Base-by-base conservation (phyloP, 2,113 vertebrate genomes). In the Pluvianellus socialis region DNA sequence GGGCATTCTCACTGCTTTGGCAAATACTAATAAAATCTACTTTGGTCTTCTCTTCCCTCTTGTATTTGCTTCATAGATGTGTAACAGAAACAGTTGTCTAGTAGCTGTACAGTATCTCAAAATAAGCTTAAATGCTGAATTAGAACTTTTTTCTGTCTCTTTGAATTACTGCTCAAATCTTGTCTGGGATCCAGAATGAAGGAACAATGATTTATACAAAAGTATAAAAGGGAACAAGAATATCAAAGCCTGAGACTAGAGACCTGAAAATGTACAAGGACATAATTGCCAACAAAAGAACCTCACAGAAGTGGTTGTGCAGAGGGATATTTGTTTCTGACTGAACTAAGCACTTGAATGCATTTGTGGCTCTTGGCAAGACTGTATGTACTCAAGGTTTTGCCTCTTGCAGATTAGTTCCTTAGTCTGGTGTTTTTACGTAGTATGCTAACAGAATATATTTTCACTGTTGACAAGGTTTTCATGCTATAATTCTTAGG, bases 331-430 rank as follows among this genome's bases (percentile, higher is more conserved):
- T 96, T 97, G 90, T 94, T 93, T 61, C 90, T 82, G 58, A 3
- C 70, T 95, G 56, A 84, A 8, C 75, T 55, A 38, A 96, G 93
- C 79, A 12, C 50, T 93, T 96, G 90, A 95, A 96, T 95, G 62
- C 89, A 33, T 96, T 91, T 95, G 92, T 93, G 74, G 90, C 84
- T 90, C 87, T 97, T 96, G 93, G 96, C 96, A 95, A 96, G 92
- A 68, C 96, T 95, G 63, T 10, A 26, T 94, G 96, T 96, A 53
- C 93, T 96, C 61, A 91, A 83, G 84, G 93, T 74, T 90, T 91
- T 92, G 86, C 76, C 92, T 95, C 12, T 91, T 89, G 87, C 73
- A 50, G 71, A 49, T 38, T 21, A 74, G 94, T 87, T 40, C 85
- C 58, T 65, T 8, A 40, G 58, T 45, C 93, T 90, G 63, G 18